These are phyloP conservation scores for Lagenorhynchus albirostris DNA, from an alignment of 2,113 vertebrate genomes.

Conservation along the genomic window DNA sequence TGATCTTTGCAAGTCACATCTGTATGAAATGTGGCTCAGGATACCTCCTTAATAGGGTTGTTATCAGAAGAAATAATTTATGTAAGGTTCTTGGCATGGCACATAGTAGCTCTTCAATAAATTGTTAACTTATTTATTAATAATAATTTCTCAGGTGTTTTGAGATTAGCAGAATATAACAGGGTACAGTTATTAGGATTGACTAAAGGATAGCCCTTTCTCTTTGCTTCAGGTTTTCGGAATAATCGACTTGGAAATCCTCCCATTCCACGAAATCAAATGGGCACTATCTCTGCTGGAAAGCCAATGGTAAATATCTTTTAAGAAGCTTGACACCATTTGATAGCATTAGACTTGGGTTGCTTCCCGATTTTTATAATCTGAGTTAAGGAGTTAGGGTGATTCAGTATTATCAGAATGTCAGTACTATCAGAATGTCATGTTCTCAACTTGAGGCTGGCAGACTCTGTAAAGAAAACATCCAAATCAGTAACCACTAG, in stretches of 20 bases:
- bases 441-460: neutral
- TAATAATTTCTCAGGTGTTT: slow-evolving; percentile 16
- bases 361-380: slow-evolving; percentile 9
- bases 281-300: slow-evolving; percentile 86
- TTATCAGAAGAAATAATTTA: slow-evolving; percentile 31
- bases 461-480: neutral
- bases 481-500: neutral
- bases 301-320: slow-evolving; percentile 87
- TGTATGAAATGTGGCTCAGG: slow-evolving; percentile 14
- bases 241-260: slow-evolving; percentile 88
- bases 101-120: slow-evolving; percentile 14
- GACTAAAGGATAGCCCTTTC: slow-evolving; percentile 25
- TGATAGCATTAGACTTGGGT: neutral
- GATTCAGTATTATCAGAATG: slow-evolving; percentile 6
- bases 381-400: neutral
- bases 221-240: slow-evolving; percentile 87
- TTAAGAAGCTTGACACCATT: neutral
- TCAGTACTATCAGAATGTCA: neutral
- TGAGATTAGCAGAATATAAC: neutral
- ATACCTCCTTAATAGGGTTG: neutral
- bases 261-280: slow-evolving; percentile 81
- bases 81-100: neutral
- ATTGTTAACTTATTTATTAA: slow-evolving; percentile 35
- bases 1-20: slow-evolving; percentile 1
- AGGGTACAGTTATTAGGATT: slow-evolving; percentile 8